Percentiles rank a stretch among this genome's conserved stretches.
Evolutionary conservation across 2,113 vertebrate species (phyloP).

Genomic region (Chloropsis cyanopogon): DNA sequence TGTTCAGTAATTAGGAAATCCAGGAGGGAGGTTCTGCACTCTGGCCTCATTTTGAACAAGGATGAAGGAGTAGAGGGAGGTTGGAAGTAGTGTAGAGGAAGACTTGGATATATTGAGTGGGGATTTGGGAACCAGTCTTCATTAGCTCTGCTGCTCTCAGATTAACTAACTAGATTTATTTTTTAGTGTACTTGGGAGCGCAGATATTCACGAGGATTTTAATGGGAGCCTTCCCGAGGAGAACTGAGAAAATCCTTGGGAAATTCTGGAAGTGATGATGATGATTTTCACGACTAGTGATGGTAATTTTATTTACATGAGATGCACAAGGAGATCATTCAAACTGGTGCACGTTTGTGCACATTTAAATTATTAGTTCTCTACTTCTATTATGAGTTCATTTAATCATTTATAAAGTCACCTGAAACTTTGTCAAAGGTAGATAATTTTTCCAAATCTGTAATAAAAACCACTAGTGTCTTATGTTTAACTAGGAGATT

Average conservation of each 20-base stretch:
- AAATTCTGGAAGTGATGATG: neutral
- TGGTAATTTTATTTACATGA: neutral
- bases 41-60: conserved; percentile 50
- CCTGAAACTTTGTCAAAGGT: neutral
- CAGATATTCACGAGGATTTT: conserved; percentile 2
- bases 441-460: neutral
- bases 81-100: neutral
- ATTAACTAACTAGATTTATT: conserved; percentile 58
- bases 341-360: neutral
- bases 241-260: conserved; percentile 27
- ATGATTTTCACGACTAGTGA: neutral
- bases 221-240: conserved; percentile 14
- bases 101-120: conserved; percentile 56
- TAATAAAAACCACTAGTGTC: neutral
- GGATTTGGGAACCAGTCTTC: conserved; percentile 58
- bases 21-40: neutral
- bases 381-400: neutral
- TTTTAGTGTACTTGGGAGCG: neutral
- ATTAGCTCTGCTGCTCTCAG: conserved; percentile 47
- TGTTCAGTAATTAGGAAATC: conserved; percentile 30
- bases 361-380: neutral
- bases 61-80: neutral
- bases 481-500: neutral
- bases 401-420: neutral
- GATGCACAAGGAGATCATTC: neutral